Evolutionary conservation across 92 coral and sea anemone species (phyloP).

Genomic region (Pocillopora grandis): DNA sequence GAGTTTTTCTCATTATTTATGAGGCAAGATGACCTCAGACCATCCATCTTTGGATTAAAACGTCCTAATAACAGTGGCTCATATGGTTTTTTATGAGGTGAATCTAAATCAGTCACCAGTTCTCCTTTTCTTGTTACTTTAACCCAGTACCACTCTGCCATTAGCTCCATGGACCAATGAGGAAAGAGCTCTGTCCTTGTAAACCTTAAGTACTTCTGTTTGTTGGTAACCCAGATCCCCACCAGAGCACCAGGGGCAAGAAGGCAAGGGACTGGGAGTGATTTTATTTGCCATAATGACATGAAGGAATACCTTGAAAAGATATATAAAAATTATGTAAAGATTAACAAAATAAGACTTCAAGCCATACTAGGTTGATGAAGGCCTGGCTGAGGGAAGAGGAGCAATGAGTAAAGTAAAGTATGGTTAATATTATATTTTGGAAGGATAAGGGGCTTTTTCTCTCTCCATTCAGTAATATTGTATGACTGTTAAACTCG

Average conservation of each 20-base stretch:
- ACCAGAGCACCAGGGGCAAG: slow-evolving; percentile 75
- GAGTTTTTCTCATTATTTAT: neutral
- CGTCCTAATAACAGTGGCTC: slow-evolving; percentile 85
- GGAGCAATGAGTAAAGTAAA: too few relatives aligned
- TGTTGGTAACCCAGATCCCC: slow-evolving; percentile 95
- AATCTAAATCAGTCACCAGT: slow-evolving; percentile 81
- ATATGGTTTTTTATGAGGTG: slow-evolving; percentile 94
- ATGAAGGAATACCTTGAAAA: slow-evolving; percentile 82
- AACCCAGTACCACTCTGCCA: slow-evolving; percentile 98
- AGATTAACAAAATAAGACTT: neutral
- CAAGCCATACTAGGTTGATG: neutral
- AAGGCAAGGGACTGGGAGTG: slow-evolving; percentile 79
- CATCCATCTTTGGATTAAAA: slow-evolving; percentile 22
- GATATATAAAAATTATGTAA: neutral
- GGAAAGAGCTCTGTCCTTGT: slow-evolving; percentile 86
- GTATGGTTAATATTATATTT: too few relatives aligned
- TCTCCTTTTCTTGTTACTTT: slow-evolving; percentile 93
- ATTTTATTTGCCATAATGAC: slow-evolving; percentile 94
- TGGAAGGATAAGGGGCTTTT: too few relatives aligned
- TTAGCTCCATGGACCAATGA: slow-evolving; percentile 76
- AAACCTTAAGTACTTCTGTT: slow-evolving; percentile 87
- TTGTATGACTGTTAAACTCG: too few relatives aligned
- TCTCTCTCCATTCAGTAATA: too few relatives aligned
- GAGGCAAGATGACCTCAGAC: neutral
- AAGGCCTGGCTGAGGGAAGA: too few relatives aligned